A percentile compares a stretch with the other conserved stretches of the same genome.
phyloP scores from a whole-genome alignment of 2,797 vertebrate genomes.

The Sorex maritimensis region DNA sequence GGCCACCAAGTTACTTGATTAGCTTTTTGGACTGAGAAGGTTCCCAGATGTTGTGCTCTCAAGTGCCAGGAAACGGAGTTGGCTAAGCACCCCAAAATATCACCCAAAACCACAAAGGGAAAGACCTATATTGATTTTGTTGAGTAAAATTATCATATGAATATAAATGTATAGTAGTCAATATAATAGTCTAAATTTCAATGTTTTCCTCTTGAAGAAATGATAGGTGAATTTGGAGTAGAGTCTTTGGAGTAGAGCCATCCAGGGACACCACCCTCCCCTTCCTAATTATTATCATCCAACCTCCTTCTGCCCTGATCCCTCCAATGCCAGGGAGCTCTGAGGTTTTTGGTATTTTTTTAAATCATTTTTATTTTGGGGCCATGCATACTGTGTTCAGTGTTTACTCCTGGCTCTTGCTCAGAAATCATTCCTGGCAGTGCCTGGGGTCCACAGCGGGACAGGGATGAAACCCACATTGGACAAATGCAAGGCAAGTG shows the following conservation, averaged over 20 bases:
- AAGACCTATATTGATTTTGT: not conserved
- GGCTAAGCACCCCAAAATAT: not conserved
- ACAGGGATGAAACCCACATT: too few relatives aligned
- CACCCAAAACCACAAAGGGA: not conserved
- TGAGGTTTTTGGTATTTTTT: too few relatives aligned
- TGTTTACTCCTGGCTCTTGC: too few relatives aligned
- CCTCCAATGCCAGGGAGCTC: not conserved
- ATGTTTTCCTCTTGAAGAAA: not conserved
- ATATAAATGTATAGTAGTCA: not conserved
- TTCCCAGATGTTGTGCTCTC: not conserved
- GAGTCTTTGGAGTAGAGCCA: slow-evolving; percentile 29
- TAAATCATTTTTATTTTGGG: too few relatives aligned
- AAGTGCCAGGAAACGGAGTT: not conserved
- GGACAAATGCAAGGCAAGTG: too few relatives aligned
- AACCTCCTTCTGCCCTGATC: not conserved
- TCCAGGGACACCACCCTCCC: not conserved
- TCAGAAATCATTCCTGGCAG: too few relatives aligned
- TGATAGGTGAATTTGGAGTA: slow-evolving; percentile 10
- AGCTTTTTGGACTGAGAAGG: too few relatives aligned
- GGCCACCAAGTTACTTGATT: not conserved
- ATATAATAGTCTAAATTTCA: not conserved
- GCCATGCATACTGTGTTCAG: too few relatives aligned
- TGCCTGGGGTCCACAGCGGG: too few relatives aligned
- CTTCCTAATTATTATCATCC: not conserved
- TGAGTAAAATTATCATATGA: slow-evolving; percentile 22